These are phyloP conservation scores for Aphaenogaster ashmeadi DNA, from an alignment of 1,140 invertebrate genomes.

Conservation along the genomic window DNA sequence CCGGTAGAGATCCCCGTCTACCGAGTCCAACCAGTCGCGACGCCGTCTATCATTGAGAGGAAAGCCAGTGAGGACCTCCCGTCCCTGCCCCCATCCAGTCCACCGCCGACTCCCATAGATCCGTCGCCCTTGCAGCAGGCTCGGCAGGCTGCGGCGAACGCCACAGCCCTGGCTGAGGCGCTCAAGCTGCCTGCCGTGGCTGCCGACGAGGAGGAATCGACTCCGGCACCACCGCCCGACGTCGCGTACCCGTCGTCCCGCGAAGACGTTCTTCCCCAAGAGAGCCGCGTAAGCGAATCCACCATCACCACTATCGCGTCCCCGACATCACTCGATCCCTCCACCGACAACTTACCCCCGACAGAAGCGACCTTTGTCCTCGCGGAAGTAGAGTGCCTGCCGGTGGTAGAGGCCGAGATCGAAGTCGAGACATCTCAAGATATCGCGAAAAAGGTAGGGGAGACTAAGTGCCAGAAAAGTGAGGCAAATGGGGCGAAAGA, in stretches of 20 bases:
- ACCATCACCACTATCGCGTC: slow-evolving; percentile 13
- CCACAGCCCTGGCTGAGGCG: slow-evolving; percentile 81
- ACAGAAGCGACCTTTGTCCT: slow-evolving; percentile 33
- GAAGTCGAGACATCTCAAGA: slow-evolving; percentile 25
- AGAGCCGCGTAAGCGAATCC: slow-evolving; percentile 48
- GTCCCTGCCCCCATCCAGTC: slow-evolving; percentile 84
- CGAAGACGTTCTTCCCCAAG: slow-evolving; percentile 43
- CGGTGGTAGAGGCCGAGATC: slow-evolving; percentile 55
- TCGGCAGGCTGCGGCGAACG: slow-evolving; percentile 83
- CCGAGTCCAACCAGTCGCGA: slow-evolving; percentile 75
- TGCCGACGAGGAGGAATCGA: slow-evolving; percentile 59
- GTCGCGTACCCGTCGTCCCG: slow-evolving; percentile 24
- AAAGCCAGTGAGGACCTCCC: slow-evolving; percentile 86
- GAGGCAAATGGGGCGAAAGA: not conserved
- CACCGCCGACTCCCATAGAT: slow-evolving; percentile 86
- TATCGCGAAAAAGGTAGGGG: not conserved
- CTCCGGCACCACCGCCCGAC: not conserved
- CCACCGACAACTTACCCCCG: slow-evolving; percentile 45
- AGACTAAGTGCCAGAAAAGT: not conserved
- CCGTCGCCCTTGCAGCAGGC: slow-evolving; percentile 85
- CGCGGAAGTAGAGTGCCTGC: slow-evolving; percentile 36
- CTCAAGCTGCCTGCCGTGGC: slow-evolving; percentile 81
- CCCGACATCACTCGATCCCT: slow-evolving; percentile 31
- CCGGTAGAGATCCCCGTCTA: slow-evolving; percentile 73
- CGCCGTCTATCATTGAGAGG: slow-evolving; percentile 87